phyloP scores from a whole-genome alignment of 2,113 vertebrate genomes.

The Caretta caretta region DNA sequence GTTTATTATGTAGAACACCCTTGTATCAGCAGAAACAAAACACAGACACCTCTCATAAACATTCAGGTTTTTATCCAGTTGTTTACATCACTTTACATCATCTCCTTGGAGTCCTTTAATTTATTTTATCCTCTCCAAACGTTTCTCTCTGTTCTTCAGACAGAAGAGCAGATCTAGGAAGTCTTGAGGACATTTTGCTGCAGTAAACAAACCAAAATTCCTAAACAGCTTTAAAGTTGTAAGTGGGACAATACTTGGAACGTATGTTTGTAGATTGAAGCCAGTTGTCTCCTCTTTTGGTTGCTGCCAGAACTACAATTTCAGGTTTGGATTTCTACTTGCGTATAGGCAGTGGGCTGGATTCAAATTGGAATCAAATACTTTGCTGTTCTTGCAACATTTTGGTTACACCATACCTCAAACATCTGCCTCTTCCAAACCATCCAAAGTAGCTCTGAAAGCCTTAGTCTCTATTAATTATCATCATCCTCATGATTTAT shows the following conservation, averaged over 20 bases:
- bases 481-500: conserved; percentile 66
- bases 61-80: conserved; percentile 18
- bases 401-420: conserved; percentile 28
- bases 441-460: conserved; percentile 37
- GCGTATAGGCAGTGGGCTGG: conserved; percentile 40
- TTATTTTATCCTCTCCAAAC: conserved; percentile 60
- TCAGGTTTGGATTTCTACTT: conserved; percentile 53
- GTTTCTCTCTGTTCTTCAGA: conserved; percentile 48
- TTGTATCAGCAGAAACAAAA: conserved; percentile 7
- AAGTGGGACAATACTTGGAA: conserved; percentile 55
- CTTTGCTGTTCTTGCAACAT: conserved; percentile 13
- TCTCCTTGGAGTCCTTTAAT: conserved; percentile 56
- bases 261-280: conserved; percentile 60
- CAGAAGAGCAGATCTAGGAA: conserved; percentile 1
- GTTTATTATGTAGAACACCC: conserved; percentile 37
- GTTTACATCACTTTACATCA: conserved; percentile 41
- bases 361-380: conserved; percentile 34
- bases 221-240: conserved; percentile 50
- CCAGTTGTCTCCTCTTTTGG: conserved; percentile 43
- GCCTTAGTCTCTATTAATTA: conserved; percentile 74
- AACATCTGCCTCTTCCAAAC: conserved; percentile 50
- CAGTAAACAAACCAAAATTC: conserved; percentile 7
- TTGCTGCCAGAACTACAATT: conserved; percentile 29
- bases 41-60: conserved; percentile 23
- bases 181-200: conserved; percentile 21